phyloP scores from a whole-genome alignment of 2,113 vertebrate genomes.

The Nannospalax galili region DNA sequence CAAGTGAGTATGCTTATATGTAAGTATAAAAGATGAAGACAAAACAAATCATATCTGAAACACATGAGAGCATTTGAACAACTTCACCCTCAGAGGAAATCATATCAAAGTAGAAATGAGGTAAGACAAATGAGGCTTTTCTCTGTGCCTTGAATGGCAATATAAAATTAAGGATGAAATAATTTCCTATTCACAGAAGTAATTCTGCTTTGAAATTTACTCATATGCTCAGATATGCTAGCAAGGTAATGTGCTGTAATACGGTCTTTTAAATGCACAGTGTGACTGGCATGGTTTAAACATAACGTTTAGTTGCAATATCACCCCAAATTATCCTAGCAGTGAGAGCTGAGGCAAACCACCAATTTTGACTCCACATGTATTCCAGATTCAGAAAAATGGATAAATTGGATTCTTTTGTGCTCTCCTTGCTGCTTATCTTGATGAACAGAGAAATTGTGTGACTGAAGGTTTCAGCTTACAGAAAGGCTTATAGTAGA shows the following conservation, averaged over 20 bases:
- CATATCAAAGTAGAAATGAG: slow-evolving; percentile 46
- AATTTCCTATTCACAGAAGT: slow-evolving; percentile 29
- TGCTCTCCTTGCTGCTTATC: slow-evolving; percentile 42
- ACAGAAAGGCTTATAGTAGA: neutral
- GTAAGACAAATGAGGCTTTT: neutral
- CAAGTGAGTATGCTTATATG: neutral
- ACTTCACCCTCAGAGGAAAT: slow-evolving; percentile 26
- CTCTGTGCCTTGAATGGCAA: slow-evolving; percentile 33
- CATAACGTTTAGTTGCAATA: slow-evolving; percentile 63
- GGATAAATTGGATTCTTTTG: slow-evolving; percentile 72
- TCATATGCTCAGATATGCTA: slow-evolving; percentile 9
- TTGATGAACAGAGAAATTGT: slow-evolving; percentile 48
- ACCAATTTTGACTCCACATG: slow-evolving; percentile 75
- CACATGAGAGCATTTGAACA: slow-evolving; percentile 38
- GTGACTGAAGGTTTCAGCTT: neutral
- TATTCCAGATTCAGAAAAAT: slow-evolving; percentile 67
- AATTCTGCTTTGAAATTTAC: slow-evolving; percentile 69
- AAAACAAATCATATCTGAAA: neutral
- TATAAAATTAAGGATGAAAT: slow-evolving; percentile 67
- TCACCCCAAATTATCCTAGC: slow-evolving; percentile 79
- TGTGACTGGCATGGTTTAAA: slow-evolving; percentile 66
- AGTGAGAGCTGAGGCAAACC: slow-evolving; percentile 69
- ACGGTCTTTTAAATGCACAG: slow-evolving; percentile 68
- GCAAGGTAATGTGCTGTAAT: slow-evolving; percentile 59
- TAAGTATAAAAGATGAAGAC: neutral